Evolutionary conservation across 2,888 invertebrate genomes (phyloP), one percentile per base, ranked within the genome.

Genomic region (Baronia brevicornis): DNA sequence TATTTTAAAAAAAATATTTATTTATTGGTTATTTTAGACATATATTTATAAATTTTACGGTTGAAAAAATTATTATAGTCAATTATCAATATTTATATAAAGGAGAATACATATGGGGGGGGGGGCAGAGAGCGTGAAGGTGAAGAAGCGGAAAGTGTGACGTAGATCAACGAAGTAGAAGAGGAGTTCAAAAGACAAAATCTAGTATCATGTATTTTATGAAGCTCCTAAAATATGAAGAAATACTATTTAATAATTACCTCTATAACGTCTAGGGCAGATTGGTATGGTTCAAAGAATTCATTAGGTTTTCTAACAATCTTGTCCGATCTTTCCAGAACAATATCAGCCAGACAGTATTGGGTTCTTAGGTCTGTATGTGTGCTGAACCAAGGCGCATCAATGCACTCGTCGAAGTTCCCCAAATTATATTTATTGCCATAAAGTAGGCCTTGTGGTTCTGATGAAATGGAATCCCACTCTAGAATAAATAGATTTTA

Each of bases 381-480:
- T 0, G 52, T 52, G 5, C 48, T 36, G 1, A 58, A 36, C 74
- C 78, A 79, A 0, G 79, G 77, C 0, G 71, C 48, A 5, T 60
- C 54, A 51, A 80, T 56, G 43, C 89, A 89, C 52, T 89, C 87
- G 44, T 89, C 88, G 47, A 85, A 89, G 56, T 88, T 85, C 0
- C 89, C 89, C 38, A 89, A 65, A 43, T 89, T 88, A 46, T 78
- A 87, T 1, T 75, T 65, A 48, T 80, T 87, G 0, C 87, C 89
- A 21, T 84, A 80, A 1, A 88, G 56, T 5, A 88, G 59, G 1
- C 89, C 88, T 27, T 79, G 71, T 0, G 88, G 77, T 25, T 86
- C 80, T 35, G 88, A 87, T 1, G 87, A 80, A 15, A 87, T 86
- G 0, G 89, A 72, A 46, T 89, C 89, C 88, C 88, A 88, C 72